Evolutionary conservation across 2,113 vertebrate genomes (phyloP), one percentile per base, ranked within the genome.

Genomic region (Climacteris rufus): DNA sequence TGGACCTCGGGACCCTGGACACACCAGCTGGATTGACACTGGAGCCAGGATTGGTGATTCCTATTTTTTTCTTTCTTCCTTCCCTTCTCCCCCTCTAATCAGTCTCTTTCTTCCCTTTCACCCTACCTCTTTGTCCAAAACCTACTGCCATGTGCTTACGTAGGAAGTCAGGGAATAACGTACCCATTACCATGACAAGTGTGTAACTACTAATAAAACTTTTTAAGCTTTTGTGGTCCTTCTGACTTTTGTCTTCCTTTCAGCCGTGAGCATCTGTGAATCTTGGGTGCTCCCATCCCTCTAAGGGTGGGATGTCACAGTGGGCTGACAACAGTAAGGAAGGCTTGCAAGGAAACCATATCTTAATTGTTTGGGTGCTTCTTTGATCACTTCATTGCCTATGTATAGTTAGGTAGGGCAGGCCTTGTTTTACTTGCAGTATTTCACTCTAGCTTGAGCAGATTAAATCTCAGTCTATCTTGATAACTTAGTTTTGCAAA

Each of bases 231-330:
- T 76, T 90, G 15, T 53, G 10, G 14, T 13, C 17, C 39, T 53
- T 40, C 11, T 47, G 61, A 35, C n/a, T 83, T 76, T 9, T 15
- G 14, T 18, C 21, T 54, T 76, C 25, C 5, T 47, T 90, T 69
- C 15, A 40, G 0, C 25, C 30, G 15, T 0, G 0, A 27, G 13
- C 6, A 13, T 49, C 9, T 40, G 1, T 42, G 30, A 47, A 47
- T 61, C 54, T 35, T 14, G 11, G 17, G 8, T 76, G 47, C 10
- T 69, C 14, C 11, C 24, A 31, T 61, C n/a, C 14, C 9, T 14
- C 10, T 21, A 47, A 54, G 23, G 12, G 13, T 69, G 23, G 8
- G 2, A 47, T 79, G 30, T 61, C 20, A 27, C 20, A 27, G 23
- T 17, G 31, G 33, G 8, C 56, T 82, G 35, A 56, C 25, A 42